phyloP scores from a whole-genome alignment of 1,140 invertebrate genomes.

The Nylanderia fulva region DNA sequence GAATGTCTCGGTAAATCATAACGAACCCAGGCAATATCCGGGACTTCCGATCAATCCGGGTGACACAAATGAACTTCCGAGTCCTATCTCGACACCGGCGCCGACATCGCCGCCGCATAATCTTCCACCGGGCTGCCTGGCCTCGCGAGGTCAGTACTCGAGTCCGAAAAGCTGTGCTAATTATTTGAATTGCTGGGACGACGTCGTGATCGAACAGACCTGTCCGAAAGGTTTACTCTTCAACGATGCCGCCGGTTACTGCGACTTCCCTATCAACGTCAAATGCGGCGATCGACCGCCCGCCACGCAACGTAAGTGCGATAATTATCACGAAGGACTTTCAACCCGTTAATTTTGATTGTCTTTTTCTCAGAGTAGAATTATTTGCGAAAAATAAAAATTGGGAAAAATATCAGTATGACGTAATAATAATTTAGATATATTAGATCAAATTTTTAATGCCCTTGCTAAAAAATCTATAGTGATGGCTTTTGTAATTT shows the following conservation, averaged over 20 bases:
- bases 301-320: constrained; percentile 79
- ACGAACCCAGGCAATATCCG: constrained; percentile 61
- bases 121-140: constrained; percentile 76
- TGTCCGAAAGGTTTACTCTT: constrained; percentile 89
- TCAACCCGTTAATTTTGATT: background rate
- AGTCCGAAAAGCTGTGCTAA: constrained; percentile 87
- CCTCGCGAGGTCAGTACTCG: constrained; percentile 87
- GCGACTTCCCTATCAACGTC: constrained; percentile 89
- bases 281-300: constrained; percentile 87
- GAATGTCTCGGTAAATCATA: constrained; percentile 11
- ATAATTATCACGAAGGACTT: too few relatives aligned
- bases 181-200: constrained; percentile 91
- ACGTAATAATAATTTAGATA: background rate
- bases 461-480: background rate
- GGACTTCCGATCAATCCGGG: constrained; percentile 37
- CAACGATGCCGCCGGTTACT: constrained; percentile 87
- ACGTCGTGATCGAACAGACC: constrained; percentile 88
- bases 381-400: background rate
- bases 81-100: constrained; percentile 53
- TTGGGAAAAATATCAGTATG: background rate
- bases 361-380: background rate
- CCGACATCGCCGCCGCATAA: constrained; percentile 25
- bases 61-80: constrained; percentile 62
- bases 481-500: background rate
- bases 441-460: background rate